A percentile compares a stretch with the other conserved stretches of the same genome.
Conservation (phyloP, 2,113 vertebrate genomes). For the Helogale parvula region DNA sequence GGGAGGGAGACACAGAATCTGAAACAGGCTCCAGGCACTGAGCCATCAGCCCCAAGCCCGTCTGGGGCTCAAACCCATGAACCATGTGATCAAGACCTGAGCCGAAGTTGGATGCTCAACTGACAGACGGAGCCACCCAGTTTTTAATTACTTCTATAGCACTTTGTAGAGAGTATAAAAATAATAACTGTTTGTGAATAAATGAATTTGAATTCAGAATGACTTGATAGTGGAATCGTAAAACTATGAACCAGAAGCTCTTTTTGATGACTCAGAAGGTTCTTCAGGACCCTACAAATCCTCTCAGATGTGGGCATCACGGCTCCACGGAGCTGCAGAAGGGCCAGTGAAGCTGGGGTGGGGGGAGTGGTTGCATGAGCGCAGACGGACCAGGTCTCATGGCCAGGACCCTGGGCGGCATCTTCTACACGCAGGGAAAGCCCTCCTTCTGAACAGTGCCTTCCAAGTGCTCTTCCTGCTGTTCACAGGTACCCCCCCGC, state of each 20-base stretch:
- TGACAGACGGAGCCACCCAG: too few species aligned
- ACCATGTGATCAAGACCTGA: not conserved
- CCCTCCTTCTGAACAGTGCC: not conserved
- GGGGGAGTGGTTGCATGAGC: fast-evolving
- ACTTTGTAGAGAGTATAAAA: not conserved
- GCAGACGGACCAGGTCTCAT: not conserved
- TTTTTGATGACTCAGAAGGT: not conserved
- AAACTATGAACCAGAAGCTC: not conserved
- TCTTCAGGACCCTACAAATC: not conserved
- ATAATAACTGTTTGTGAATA: not conserved
- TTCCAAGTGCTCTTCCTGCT: not conserved
- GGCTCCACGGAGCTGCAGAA: not conserved
- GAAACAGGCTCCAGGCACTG: not conserved
- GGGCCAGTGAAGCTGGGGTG: not conserved
- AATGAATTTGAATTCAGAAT: not conserved
- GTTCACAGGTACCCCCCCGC: not conserved
- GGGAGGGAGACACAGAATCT: too few species aligned
- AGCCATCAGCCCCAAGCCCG: not conserved
- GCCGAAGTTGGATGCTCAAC: not conserved
- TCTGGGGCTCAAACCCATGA: not conserved
- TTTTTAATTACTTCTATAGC: not conserved
- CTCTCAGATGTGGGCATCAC: not conserved
- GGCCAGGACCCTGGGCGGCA: not conserved
- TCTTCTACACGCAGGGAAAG: too few species aligned
- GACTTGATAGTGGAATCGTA: not conserved